phyloP scores from a whole-genome alignment of 2,797 vertebrate species.

The Phoeniculus purpureus region DNA sequence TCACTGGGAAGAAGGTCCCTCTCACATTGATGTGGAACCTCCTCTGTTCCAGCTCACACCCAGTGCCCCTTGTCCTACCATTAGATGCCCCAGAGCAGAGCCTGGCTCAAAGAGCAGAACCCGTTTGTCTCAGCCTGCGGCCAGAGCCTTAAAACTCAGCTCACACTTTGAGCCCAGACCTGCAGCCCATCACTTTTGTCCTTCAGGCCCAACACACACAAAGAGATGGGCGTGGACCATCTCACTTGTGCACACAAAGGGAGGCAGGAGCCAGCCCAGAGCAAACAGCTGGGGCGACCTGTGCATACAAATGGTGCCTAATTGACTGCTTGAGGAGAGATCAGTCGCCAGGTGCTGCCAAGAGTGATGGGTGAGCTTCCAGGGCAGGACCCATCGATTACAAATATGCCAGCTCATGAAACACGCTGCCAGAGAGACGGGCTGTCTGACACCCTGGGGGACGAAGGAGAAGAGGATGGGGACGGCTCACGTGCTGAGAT shows the following conservation, averaged over 20 bases:
- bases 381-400: conserved; percentile 7
- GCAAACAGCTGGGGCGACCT: conserved; percentile 16
- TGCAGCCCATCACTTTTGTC: not conserved
- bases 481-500: rapidly evolving
- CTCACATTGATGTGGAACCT: no score
- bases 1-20: no score
- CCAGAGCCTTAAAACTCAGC: rapidly evolving
- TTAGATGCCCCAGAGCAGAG: no score
- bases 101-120: not conserved
- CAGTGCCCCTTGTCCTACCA: no score
- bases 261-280: not conserved
- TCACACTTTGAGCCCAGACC: not conserved
- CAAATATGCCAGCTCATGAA: conserved; percentile 23
- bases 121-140: not conserved
- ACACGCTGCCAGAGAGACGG: not conserved
- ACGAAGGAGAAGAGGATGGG: not conserved
- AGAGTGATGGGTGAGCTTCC: conserved; percentile 57
- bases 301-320: conserved; percentile 62
- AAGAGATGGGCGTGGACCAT: not conserved
- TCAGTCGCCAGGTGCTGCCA: conserved; percentile 63
- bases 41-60: no score
- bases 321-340: conserved; percentile 70
- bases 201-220: not conserved
- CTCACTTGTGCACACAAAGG: not conserved
- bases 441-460: not conserved